phyloP scores from a whole-genome alignment of 2,797 vertebrate species.

The Vultur gryphus region DNA sequence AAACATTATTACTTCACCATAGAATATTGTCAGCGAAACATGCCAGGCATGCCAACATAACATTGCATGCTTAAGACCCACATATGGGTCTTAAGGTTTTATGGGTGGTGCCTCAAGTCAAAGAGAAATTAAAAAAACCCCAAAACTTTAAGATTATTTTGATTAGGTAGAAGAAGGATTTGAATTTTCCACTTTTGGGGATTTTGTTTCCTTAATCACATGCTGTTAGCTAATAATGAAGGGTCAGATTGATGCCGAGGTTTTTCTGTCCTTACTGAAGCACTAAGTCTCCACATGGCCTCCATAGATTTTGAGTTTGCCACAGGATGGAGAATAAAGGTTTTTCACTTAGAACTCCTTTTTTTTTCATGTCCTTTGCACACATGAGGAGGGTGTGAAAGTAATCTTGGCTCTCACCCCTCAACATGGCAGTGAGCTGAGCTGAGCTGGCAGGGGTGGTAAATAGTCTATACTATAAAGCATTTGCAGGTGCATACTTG shows the following conservation, averaged over 20 bases:
- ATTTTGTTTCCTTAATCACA: background rate
- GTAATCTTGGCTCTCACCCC: background rate
- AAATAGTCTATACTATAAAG: slow-evolving; percentile 8
- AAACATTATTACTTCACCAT: background rate
- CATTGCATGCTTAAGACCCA: background rate
- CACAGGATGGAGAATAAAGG: background rate
- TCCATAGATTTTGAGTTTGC: background rate
- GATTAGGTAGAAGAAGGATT: background rate
- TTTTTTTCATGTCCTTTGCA: slow-evolving; percentile 10
- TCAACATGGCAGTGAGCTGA: slow-evolving; percentile 19
- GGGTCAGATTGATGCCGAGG: background rate
- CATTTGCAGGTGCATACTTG: slow-evolving; percentile 15
- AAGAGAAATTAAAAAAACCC: background rate
- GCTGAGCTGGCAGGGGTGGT: slow-evolving; percentile 23
- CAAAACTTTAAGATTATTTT: background rate
- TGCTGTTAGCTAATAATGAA: background rate
- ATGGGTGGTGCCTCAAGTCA: background rate
- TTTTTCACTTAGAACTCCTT: background rate
- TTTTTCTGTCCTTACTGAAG: background rate
- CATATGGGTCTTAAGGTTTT: background rate
- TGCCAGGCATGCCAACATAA: background rate
- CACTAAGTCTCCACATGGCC: background rate
- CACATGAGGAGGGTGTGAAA: slow-evolving; percentile 10
- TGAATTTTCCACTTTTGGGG: background rate
- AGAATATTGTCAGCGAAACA: background rate